A percentile compares a stretch with the other conserved stretches of the same genome.
Evolutionary conservation across 2,888 invertebrate genomes (phyloP).

Genomic region (Linhomoeus sp.): DNA sequence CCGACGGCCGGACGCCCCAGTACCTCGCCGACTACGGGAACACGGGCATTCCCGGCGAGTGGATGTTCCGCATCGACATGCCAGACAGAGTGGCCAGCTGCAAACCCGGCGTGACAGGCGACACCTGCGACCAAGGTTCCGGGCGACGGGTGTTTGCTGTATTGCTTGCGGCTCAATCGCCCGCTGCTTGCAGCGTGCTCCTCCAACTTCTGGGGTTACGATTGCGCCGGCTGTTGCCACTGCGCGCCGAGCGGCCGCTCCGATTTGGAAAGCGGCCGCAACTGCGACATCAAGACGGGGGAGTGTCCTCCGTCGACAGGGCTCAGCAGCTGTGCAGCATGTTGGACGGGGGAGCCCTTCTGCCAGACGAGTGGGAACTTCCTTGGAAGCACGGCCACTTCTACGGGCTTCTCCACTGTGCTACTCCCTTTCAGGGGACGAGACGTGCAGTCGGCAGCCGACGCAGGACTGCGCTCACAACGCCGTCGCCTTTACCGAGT

Average conservation of each 20-base stretch:
- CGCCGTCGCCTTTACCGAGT: conserved; percentile 22
- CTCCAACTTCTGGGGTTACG: conserved; percentile 24
- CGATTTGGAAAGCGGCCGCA: conserved; percentile 16
- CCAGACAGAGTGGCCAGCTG: conserved; percentile 16
- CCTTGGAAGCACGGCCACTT: too few relatives aligned
- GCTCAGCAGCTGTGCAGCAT: conserved; percentile 14
- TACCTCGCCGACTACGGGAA: conserved; percentile 26
- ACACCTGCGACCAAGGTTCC: conserved; percentile 24
- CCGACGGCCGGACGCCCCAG: conserved; percentile 3
- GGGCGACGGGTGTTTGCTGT: too few relatives aligned
- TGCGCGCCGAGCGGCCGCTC: conserved; percentile 15
- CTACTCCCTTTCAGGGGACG: too few relatives aligned
- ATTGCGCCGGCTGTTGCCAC: conserved; percentile 24
- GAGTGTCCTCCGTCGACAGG: too few relatives aligned
- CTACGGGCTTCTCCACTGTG: too few relatives aligned
- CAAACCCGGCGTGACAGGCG: conserved; percentile 25
- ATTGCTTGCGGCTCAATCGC: too few relatives aligned
- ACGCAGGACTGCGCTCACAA: conserved; percentile 23
- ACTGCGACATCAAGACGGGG: conserved; percentile 18
- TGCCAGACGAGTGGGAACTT: conserved; percentile 17
- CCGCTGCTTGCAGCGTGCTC: conserved; percentile 16
- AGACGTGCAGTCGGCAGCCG: too few relatives aligned
- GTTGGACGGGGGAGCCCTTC: conserved; percentile 15
- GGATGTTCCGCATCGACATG: conserved; percentile 24
- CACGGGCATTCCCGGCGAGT: conserved; percentile 24